phyloP scores from a whole-genome alignment of 2,113 vertebrate species.

The Eptesicus fuscus region DNA sequence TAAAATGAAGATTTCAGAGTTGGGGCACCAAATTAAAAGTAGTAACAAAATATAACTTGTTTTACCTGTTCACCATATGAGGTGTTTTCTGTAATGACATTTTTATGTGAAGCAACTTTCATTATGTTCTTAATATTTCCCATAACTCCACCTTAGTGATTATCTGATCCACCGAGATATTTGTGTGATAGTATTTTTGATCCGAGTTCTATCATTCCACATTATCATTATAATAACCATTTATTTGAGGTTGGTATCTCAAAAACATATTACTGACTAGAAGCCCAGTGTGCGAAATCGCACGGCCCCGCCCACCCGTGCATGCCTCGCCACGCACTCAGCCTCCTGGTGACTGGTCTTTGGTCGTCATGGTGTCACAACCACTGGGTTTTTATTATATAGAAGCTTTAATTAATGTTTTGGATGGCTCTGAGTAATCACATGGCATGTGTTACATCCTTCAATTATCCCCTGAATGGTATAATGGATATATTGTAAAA shows the following conservation, averaged over 20 bases:
- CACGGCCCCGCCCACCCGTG: too few relatives aligned
- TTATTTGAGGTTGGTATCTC: conserved; percentile 59
- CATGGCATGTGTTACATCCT: conserved; percentile 32
- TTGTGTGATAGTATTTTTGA: conserved; percentile 69
- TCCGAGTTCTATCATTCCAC: conserved; percentile 64
- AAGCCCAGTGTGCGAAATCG: too few relatives aligned
- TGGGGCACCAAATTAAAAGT: not conserved
- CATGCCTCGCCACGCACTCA: too few relatives aligned
- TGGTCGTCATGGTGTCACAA: too few relatives aligned
- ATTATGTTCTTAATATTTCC: conserved; percentile 6
- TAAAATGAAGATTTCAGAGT: not conserved
- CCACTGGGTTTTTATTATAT: too few relatives aligned
- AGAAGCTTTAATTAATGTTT: conserved; percentile 66
- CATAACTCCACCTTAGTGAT: not conserved
- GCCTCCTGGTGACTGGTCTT: too few relatives aligned
- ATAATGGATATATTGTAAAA: conserved; percentile 66
- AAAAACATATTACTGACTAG: conserved; percentile 26
- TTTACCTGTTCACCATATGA: not conserved
- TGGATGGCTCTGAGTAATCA: conserved; percentile 69
- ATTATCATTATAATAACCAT: conserved; percentile 74
- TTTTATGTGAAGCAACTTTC: not conserved
- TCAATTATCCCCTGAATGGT: conserved; percentile 62
- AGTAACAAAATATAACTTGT: not conserved
- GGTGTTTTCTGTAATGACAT: not conserved
- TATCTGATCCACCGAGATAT: not conserved